Evolutionary conservation across 1,140 invertebrate genomes (phyloP).

Genomic region (Neodiprion pinetum): DNA sequence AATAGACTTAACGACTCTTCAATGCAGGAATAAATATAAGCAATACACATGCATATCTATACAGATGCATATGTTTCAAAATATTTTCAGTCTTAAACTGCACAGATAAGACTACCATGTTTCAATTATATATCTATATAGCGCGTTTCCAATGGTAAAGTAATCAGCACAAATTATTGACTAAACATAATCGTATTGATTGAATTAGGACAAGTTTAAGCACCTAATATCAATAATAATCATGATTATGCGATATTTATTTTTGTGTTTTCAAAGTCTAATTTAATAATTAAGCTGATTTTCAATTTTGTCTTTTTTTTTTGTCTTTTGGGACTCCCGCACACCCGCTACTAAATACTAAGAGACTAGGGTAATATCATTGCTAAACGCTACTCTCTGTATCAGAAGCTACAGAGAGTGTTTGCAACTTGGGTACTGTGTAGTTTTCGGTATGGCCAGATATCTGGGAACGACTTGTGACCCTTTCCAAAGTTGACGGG

Average conservation of each 20-base stretch:
- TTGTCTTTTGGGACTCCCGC: slow-evolving; percentile 10
- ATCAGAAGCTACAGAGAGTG: slow-evolving; percentile 54
- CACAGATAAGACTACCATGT: not conserved
- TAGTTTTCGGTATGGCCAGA: slow-evolving; percentile 61
- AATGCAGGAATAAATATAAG: slow-evolving; percentile 5
- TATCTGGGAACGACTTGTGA: slow-evolving; percentile 42
- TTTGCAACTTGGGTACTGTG: slow-evolving; percentile 64
- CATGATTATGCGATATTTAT: not conserved
- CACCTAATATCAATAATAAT: not conserved
- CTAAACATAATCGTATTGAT: not conserved
- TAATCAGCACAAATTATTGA: not conserved
- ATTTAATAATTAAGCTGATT: not conserved
- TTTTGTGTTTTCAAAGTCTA: not conserved
- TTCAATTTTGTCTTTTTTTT: not conserved
- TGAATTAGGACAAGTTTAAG: not conserved
- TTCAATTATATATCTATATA: too few relatives aligned
- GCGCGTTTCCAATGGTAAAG: not conserved
- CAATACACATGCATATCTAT: not conserved
- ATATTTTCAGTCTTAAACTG: slow-evolving; percentile 3
- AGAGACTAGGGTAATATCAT: slow-evolving; percentile 49
- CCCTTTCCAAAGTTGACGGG: slow-evolving; percentile 52
- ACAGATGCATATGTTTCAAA: not conserved
- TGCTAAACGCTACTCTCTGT: slow-evolving; percentile 55
- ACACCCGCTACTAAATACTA: slow-evolving; percentile 31
- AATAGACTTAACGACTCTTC: not conserved